Evolutionary conservation across 92 coral and sea anemone genomes (phyloP).

Genomic region (Parazoanthus darwini): DNA sequence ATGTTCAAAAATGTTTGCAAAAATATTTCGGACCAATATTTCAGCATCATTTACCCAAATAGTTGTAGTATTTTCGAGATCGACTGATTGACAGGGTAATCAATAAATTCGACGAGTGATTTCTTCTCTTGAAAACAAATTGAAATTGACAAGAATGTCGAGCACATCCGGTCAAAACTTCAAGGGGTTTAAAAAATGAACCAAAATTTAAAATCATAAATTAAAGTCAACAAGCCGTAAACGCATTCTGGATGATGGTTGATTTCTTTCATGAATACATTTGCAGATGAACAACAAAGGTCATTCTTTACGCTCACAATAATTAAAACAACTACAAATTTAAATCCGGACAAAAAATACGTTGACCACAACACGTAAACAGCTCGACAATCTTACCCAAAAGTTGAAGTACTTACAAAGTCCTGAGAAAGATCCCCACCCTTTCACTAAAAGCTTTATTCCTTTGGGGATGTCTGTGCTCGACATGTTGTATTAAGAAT

Average conservation of each 20-base stretch:
- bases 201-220: no score
- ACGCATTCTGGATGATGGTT: neutral
- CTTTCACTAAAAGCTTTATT: constrained; percentile 83
- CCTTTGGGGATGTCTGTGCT: constrained; percentile 73
- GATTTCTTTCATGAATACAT: neutral
- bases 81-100: neutral
- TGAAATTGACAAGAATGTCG: no score
- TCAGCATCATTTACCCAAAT: neutral
- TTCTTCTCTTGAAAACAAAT: neutral
- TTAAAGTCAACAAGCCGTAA: neutral
- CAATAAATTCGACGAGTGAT: neutral
- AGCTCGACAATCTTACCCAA: neutral
- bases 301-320: neutral
- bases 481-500: constrained; percentile 19
- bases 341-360: neutral
- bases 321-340: neutral
- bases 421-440: constrained; percentile 97
- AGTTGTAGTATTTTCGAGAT: neutral
- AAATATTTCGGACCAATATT: neutral
- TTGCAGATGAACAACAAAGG: neutral
- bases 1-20: neutral
- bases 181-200: neutral
- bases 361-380: neutral
- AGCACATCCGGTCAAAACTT: neutral
- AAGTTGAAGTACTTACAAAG: constrained; percentile 74